phyloP scores from a whole-genome alignment of 2,113 vertebrate species.

The Piaya cayana region DNA sequence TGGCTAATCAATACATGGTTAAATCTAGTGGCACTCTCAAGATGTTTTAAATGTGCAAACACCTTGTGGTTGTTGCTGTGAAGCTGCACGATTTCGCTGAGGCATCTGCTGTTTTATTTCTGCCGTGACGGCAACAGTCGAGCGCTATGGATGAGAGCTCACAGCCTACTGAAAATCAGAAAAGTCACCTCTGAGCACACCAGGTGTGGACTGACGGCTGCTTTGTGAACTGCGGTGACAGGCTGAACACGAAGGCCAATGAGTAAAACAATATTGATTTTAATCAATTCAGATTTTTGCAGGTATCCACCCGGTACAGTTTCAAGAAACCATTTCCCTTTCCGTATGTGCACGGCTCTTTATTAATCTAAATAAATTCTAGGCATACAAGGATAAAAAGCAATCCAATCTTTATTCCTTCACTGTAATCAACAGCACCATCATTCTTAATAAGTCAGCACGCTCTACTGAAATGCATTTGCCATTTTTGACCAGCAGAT shows the following conservation, averaged over 20 bases:
- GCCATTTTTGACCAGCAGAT: background rate
- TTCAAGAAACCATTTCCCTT: background rate
- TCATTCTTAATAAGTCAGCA: background rate
- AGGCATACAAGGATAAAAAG: background rate
- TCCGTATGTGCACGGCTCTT: background rate
- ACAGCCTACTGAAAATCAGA: conserved; percentile 26
- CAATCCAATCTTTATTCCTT: background rate
- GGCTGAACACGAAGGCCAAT: conserved; percentile 55
- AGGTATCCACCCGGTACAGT: background rate
- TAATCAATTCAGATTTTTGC: conserved; percentile 6
- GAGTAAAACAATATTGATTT: conserved; percentile 40
- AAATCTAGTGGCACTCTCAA: background rate
- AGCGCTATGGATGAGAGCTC: conserved; percentile 61
- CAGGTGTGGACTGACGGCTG: conserved; percentile 36
- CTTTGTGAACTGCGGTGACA: conserved; percentile 49
- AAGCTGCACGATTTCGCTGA: background rate
- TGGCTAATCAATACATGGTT: background rate
- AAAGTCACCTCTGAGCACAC: conserved; percentile 50
- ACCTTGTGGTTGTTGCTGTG: background rate
- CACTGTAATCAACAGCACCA: background rate
- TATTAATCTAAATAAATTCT: background rate
- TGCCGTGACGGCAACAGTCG: conserved; percentile 48
- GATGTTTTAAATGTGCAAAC: background rate
- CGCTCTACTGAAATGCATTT: background rate
- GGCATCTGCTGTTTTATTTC: conserved; percentile 50